Base-by-base conservation (phyloP, 2,888 invertebrate genomes). In the Bimastos eiseni region DNA sequence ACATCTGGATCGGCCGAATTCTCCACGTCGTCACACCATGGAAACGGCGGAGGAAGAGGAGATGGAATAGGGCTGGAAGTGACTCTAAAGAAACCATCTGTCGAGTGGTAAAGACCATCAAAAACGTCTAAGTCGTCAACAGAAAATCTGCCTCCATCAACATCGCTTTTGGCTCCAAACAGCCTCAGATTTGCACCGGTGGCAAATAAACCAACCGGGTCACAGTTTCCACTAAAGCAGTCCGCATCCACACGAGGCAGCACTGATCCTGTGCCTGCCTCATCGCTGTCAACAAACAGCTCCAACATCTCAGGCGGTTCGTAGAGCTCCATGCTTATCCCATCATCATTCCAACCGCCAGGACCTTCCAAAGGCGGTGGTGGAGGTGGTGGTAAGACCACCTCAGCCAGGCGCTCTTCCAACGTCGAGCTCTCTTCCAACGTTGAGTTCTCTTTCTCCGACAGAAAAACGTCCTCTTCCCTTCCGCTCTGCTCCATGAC, bases 1-100 rank as follows among this genome's bases (percentile, higher is more conserved):
- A 70, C 30, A n/a, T n/a, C n/a, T 70, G 5, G n/a, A 70, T 70
- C 70, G 70, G n/a, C 13, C 11, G 30, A 30, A 70, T 70, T 70
- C 86, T 86, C 86, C 21, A 36, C 34, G 8, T 86, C 86, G 36
- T 86, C 86, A 36, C 86, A 37, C 86, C 86, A 86, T 11, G 34
- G 86, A 86, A 86, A 36, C 17, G 86, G 86, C 3, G 86, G 86
- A 86, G 86, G 86, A 86, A 19, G 86, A 86, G 86, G 86, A 86
- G 86, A 86, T 21, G 86, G 37, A 33, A 86, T 30, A 86, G 70
- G 70, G 13, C 70, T 70, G n/a, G 70, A 70, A n/a, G 70, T 70
- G n/a, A n/a, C 70, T n/a, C 30, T 3, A 11, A 70, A 70, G 70
- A n/a, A n/a, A 70, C n/a, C 70, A 70, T 8, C 8, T 13, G 70